A percentile compares a stretch with the other conserved stretches of the same genome.
Conservation (phyloP, 2,888 invertebrate species). For the Gryllus longicercus region DNA sequence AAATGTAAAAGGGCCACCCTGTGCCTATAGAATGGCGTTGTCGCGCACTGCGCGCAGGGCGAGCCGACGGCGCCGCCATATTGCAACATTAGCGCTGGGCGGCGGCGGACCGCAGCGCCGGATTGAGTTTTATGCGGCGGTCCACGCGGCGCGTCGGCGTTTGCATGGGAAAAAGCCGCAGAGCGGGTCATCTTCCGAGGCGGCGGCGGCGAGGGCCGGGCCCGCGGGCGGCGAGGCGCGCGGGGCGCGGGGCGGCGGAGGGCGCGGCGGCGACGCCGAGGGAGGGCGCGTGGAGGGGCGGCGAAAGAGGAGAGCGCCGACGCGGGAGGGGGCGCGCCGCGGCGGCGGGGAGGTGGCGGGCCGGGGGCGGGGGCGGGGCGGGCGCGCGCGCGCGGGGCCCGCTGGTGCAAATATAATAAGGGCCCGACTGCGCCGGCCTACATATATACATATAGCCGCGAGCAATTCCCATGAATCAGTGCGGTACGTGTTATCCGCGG, state of each 20-base stretch:
- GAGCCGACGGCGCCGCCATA: neutral
- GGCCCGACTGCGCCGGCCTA: conserved; percentile 6
- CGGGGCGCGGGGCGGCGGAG: neutral
- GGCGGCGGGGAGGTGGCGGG: neutral
- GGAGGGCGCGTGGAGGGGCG: neutral
- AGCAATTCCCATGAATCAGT: conserved; percentile 33
- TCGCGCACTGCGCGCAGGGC: too few species aligned
- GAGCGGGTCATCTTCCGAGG: neutral
- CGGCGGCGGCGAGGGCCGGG: neutral
- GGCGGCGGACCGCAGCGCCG: neutral
- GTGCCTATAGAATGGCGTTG: too few species aligned
- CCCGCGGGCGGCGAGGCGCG: neutral
- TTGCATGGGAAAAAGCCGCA: conserved; percentile 1
- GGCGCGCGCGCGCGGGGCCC: conserved; percentile 3
- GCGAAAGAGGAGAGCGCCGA: neutral
- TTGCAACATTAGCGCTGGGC: neutral
- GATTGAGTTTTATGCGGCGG: conserved; percentile 19
- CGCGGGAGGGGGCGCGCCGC: neutral
- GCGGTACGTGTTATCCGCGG: neutral
- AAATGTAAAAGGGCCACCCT: too few species aligned
- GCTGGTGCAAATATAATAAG: conserved; percentile 17
- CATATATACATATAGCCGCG: conserved; percentile 21
- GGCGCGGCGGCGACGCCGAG: neutral
- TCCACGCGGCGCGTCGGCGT: neutral
- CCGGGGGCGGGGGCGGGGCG: neutral